Conservation (phyloP, 2,797 vertebrate genomes). For the Hydrolagus colliei region DNA sequence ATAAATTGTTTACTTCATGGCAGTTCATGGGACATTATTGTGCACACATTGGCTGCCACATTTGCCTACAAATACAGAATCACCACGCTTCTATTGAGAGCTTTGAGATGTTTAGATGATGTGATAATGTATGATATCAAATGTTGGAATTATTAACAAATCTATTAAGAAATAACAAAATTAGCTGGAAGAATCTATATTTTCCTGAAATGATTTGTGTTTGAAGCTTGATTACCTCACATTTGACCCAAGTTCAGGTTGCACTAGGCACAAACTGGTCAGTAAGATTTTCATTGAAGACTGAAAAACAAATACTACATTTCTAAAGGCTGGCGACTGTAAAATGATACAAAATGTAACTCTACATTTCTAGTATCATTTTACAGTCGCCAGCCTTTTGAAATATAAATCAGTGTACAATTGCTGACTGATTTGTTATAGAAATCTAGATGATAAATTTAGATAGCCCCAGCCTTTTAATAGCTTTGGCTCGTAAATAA, state of each 20-base stretch:
- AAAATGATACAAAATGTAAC: too few species aligned
- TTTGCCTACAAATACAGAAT: too few species aligned
- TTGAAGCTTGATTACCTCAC: neutral
- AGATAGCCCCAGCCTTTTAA: neutral
- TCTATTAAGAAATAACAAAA: too few species aligned
- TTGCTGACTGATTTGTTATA: conserved; percentile 16
- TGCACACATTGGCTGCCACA: too few species aligned
- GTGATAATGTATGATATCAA: too few species aligned
- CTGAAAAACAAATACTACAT: neutral
- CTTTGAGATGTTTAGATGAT: too few species aligned
- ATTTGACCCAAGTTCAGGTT: neutral
- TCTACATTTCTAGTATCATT: neutral
- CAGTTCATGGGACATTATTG: too few species aligned
- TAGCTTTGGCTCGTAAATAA: neutral
- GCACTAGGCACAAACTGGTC: neutral
- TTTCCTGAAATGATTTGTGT: neutral
- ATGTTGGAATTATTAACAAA: too few species aligned
- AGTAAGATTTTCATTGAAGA: neutral
- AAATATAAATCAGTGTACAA: conserved; percentile 6
- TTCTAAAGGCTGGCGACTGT: too few species aligned
- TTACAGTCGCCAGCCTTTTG: neutral
- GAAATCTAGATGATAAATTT: neutral
- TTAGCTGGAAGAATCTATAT: neutral
- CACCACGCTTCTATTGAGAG: too few species aligned
- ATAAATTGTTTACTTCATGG: too few species aligned